These are phyloP conservation scores for Orycteropus afer DNA, from an alignment of 2,113 vertebrate genomes.

Conservation along the genomic window DNA sequence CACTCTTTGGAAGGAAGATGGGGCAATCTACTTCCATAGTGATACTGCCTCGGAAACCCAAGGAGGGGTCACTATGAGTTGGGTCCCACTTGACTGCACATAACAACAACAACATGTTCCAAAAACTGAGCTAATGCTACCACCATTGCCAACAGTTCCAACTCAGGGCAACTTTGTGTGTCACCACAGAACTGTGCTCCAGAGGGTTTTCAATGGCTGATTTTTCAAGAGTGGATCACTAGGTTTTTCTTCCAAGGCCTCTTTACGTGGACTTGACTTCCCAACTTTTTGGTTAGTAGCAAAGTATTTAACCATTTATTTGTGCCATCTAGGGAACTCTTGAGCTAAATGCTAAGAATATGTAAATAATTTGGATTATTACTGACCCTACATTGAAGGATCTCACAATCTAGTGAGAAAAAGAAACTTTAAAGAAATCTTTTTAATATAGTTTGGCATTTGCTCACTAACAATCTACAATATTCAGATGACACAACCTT, in stretches of 20 bases:
- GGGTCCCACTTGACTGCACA: too few relatives aligned
- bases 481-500: too few relatives aligned
- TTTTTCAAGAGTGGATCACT: not conserved
- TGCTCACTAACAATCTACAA: conserved; percentile 46
- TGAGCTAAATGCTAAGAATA: conserved; percentile 22
- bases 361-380: conserved; percentile 49
- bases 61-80: too few relatives aligned
- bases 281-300: not conserved
- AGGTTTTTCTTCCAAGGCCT: not conserved
- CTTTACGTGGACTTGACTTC: not conserved
- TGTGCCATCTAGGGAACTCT: not conserved
- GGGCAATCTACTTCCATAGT: too few relatives aligned
- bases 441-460: conserved; percentile 51
- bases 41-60: too few relatives aligned
- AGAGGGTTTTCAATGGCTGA: not conserved
- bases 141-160: not conserved
- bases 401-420: conserved; percentile 24
- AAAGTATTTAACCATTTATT: not conserved
- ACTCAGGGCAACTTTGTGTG: not conserved
- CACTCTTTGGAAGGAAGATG: too few relatives aligned
- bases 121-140: conserved; percentile 41
- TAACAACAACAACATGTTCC: too few relatives aligned
- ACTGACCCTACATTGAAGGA: not conserved
- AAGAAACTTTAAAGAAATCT: conserved; percentile 27
- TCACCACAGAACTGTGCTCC: not conserved